These are phyloP conservation scores for Apamea sordens DNA, from an alignment of 2,888 invertebrate genomes.

Conservation along the genomic window DNA sequence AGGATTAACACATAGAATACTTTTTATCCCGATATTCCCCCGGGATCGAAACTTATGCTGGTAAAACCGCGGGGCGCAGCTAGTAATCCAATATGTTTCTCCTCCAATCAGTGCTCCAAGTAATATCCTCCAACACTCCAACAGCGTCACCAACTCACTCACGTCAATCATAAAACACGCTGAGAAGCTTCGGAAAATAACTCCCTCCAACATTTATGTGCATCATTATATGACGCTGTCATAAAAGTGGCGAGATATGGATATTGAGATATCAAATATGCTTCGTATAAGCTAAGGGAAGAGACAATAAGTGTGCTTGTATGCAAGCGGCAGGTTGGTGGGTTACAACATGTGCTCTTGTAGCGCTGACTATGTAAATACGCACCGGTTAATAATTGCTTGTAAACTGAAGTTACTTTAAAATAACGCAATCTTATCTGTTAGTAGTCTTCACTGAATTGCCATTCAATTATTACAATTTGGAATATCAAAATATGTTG, in stretches of 20 bases:
- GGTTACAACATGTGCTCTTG: neutral
- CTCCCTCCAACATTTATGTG: constrained; percentile 26
- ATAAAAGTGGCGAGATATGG: constrained; percentile 34
- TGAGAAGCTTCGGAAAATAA: constrained; percentile 32
- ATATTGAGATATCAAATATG: constrained; percentile 36
- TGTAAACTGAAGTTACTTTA: neutral
- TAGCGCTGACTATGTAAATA: neutral
- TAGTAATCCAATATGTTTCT: no score
- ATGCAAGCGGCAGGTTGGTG: constrained; percentile 8
- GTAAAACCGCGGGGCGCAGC: no score
- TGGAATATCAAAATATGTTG: neutral
- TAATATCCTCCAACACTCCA: neutral
- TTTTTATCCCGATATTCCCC: no score
- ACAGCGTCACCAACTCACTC: neutral
- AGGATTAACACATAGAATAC: no score
- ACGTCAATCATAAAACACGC: constrained; percentile 32
- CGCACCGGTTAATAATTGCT: neutral
- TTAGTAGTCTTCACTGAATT: neutral
- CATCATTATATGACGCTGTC: constrained; percentile 19
- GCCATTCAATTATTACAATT: neutral
- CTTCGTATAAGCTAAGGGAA: constrained; percentile 13
- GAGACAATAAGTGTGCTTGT: constrained; percentile 12
- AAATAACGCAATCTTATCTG: no score
- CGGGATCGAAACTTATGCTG: no score
- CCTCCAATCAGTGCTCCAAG: neutral